Evolutionary conservation across 2,797 vertebrate species (phyloP).

Genomic region (Gadopsis marmoratus): DNA sequence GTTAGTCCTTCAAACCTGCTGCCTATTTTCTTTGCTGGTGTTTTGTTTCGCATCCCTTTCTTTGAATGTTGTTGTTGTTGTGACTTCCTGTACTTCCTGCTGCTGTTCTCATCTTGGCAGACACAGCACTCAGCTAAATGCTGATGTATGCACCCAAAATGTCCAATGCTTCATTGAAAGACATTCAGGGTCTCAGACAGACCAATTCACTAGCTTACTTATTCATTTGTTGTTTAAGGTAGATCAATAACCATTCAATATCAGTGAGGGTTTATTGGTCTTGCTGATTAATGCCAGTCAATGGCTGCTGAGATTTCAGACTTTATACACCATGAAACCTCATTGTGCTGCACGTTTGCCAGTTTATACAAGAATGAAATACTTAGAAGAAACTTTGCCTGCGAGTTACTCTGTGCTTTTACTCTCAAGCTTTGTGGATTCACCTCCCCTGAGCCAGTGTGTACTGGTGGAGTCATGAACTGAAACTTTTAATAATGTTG

Average conservation of each 20-base stretch:
- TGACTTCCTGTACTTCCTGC: constrained; percentile 1
- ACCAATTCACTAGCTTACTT: not conserved
- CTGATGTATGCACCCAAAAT: not conserved
- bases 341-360: not conserved
- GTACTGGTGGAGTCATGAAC: not conserved
- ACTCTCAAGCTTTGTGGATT: not conserved
- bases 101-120: constrained; percentile 5
- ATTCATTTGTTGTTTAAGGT: not conserved
- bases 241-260: not conserved
- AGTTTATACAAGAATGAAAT: not conserved
- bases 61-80: not conserved
- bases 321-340: not conserved
- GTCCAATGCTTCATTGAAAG: constrained; percentile 7
- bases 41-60: constrained; percentile 15
- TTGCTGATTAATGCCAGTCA: not conserved
- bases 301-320: not conserved
- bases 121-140: not conserved
- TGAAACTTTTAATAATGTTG: not conserved
- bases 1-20: constrained; percentile 7
- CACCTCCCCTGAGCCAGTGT: not conserved
- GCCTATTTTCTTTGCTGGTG: constrained; percentile 7
- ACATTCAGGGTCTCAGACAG: not conserved
- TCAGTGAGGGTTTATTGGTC: no score
- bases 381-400: not conserved
- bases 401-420: not conserved